phyloP scores from a whole-genome alignment of 2,113 vertebrate genomes.

The Thamnaconus septentrionalis region DNA sequence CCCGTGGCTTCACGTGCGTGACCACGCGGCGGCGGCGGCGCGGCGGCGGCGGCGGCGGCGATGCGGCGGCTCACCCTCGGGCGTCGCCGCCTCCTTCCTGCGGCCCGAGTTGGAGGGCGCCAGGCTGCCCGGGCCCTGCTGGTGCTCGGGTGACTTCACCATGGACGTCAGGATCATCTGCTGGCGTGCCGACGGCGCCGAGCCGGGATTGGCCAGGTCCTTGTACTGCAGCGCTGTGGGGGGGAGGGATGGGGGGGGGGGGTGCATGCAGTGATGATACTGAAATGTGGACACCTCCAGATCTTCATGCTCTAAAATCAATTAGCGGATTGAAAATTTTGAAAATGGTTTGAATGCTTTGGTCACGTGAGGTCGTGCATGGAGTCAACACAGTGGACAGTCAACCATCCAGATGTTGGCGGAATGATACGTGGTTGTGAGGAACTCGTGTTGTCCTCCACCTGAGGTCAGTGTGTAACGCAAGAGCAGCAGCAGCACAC shows the following conservation, averaged over 20 bases:
- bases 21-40: neutral
- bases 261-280: too few species aligned
- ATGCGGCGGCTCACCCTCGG: constrained; percentile 82
- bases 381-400: too few species aligned
- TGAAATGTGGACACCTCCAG: too few species aligned
- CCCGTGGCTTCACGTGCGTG: neutral
- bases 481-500: too few species aligned
- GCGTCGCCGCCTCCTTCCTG: constrained; percentile 90
- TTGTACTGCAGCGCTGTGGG: constrained; percentile 89
- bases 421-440: too few species aligned
- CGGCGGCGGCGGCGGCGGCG: neutral
- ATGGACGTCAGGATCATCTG: constrained; percentile 97
- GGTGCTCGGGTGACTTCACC: constrained; percentile 95
- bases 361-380: too few species aligned
- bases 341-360: too few species aligned
- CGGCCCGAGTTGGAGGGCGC: constrained; percentile 88
- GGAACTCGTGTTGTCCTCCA: too few species aligned
- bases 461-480: too few species aligned
- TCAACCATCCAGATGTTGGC: too few species aligned
- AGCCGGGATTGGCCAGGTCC: constrained; percentile 85
- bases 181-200: constrained; percentile 86
- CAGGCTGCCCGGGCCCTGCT: constrained; percentile 86
- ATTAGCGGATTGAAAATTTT: too few species aligned
- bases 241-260: neutral
- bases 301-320: too few species aligned